phyloP scores from a whole-genome alignment of 2,797 vertebrate genomes.

The Poecile montanus region DNA sequence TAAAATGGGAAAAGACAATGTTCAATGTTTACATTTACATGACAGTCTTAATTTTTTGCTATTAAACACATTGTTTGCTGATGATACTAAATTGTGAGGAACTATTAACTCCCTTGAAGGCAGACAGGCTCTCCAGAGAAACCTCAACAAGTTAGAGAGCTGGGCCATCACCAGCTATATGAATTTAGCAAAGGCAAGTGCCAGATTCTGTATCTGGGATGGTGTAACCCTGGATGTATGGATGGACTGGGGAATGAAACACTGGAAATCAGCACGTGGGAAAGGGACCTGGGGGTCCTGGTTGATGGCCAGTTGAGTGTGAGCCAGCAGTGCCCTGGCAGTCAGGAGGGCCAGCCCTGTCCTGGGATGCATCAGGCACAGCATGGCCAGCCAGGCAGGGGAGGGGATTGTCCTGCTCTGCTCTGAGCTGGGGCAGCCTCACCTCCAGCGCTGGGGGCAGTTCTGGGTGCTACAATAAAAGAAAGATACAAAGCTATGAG shows the following conservation, averaged over 20 bases:
- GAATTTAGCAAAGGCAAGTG: neutral
- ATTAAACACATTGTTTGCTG: neutral
- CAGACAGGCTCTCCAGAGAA: neutral
- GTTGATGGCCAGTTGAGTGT: fast-evolving
- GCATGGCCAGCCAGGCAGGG: fast-evolving
- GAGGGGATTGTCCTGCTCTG: neutral
- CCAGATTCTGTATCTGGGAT: neutral
- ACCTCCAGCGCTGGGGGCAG: fast-evolving
- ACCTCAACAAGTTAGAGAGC: neutral
- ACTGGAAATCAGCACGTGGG: fast-evolving
- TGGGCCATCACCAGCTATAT: neutral
- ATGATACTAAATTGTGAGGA: neutral
- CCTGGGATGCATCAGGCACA: neutral
- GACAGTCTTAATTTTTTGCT: neutral
- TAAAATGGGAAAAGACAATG: neutral
- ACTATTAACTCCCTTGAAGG: neutral
- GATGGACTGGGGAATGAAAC: neutral
- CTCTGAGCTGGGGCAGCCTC: neutral
- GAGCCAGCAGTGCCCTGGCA: neutral
- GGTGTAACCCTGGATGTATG: neutral
- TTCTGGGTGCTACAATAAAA: neutral
- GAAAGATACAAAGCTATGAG: neutral
- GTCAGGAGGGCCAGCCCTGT: fast-evolving
- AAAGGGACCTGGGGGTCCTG: neutral
- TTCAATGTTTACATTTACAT: neutral